Conservation (phyloP, 2,113 vertebrate species). For the Turdus rufiventris region DNA sequence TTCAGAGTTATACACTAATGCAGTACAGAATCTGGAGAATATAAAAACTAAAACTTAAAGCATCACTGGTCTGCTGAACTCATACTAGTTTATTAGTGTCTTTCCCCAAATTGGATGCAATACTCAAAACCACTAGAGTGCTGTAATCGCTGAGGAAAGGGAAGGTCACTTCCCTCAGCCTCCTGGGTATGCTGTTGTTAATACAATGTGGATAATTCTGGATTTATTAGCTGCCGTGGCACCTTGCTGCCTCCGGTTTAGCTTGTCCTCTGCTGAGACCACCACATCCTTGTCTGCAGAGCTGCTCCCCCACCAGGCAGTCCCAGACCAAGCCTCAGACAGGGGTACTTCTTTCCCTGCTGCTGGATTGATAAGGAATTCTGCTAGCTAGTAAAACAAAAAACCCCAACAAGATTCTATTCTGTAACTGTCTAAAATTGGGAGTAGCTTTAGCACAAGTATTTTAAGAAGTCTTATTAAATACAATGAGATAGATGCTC, state of each 20-base stretch:
- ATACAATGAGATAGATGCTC: background rate
- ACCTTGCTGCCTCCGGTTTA: background rate
- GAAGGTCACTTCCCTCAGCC: background rate
- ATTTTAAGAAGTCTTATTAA: background rate
- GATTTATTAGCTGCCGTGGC: background rate
- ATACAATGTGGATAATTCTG: background rate
- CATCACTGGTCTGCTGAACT: background rate
- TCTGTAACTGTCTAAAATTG: background rate
- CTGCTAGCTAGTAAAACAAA: background rate
- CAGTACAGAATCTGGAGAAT: background rate
- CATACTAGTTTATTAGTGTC: background rate
- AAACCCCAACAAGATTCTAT: background rate
- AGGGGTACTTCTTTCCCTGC: background rate
- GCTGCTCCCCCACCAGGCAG: background rate
- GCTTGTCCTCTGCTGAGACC: background rate
- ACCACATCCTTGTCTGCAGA: background rate
- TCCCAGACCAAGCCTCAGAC: background rate
- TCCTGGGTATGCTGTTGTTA: background rate
- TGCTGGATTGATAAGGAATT: background rate
- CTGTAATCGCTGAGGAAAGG: background rate
- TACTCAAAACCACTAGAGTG: background rate
- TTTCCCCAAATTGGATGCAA: background rate
- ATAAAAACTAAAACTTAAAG: background rate
- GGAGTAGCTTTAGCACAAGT: background rate
- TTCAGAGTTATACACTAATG: background rate